Evolutionary conservation across 2,888 invertebrate genomes (phyloP).

Genomic region (Drosophila formosana): DNA sequence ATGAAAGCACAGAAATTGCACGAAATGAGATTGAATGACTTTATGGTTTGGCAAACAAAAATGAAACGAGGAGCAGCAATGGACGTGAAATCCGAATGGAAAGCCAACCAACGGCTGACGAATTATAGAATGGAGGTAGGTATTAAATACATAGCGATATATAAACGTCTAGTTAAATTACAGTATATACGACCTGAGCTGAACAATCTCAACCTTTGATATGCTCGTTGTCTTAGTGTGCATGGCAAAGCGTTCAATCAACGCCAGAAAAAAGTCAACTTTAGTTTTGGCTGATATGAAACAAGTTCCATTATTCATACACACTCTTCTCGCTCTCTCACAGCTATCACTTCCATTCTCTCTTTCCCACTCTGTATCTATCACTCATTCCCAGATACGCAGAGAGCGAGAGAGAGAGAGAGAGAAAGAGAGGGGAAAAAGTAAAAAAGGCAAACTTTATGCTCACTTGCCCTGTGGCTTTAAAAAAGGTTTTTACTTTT

Average conservation of each 20-base stretch:
- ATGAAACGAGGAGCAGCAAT: not conserved
- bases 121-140: constrained; percentile 18
- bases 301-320: constrained; percentile 57
- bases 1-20: constrained; percentile 35
- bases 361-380: constrained; percentile 25
- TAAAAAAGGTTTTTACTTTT: constrained; percentile 55
- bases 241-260: constrained; percentile 47
- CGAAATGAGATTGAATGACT: constrained; percentile 22
- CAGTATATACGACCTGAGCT: not conserved
- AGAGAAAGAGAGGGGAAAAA: constrained; percentile 2
- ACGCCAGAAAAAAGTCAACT: constrained; percentile 61
- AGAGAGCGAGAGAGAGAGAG: not conserved
- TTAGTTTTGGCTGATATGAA: constrained; percentile 60
- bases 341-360: not conserved
- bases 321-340: not conserved
- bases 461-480: constrained; percentile 68
- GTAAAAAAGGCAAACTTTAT: constrained; percentile 51
- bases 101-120: constrained; percentile 12
- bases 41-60: constrained; percentile 33
- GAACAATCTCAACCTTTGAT: constrained; percentile 17
- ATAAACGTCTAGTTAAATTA: constrained; percentile 3
- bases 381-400: constrained; percentile 42
- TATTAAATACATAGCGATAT: not conserved
- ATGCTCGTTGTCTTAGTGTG: constrained; percentile 3
- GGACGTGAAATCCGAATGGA: constrained; percentile 24